Conservation (phyloP, 2,888 invertebrate genomes). For the Stratiomys singularior region DNA sequence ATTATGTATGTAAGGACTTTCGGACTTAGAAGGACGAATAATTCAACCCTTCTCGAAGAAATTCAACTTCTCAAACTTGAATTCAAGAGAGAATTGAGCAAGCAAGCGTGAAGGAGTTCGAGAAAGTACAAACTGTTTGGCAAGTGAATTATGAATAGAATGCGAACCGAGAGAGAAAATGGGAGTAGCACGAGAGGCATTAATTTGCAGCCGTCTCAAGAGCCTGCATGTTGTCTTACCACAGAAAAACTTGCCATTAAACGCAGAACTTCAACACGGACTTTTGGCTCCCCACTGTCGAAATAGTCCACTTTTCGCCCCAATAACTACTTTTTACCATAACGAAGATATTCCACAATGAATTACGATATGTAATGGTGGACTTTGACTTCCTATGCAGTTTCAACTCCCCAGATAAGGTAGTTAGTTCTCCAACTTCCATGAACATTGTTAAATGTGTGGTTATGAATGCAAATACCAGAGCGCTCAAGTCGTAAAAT, state of each 20-base stretch:
- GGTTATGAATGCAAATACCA: no score
- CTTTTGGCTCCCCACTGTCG: conserved; percentile 35
- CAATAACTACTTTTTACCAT: conserved; percentile 30
- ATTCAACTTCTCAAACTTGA: conserved; percentile 21
- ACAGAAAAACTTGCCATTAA: conserved; percentile 47
- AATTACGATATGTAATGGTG: conserved; percentile 37
- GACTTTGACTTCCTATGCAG: background rate
- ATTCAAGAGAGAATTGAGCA: background rate
- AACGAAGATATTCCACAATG: conserved; percentile 28
- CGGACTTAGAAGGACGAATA: conserved; percentile 25
- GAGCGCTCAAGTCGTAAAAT: no score
- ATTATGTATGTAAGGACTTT: conserved; percentile 37
- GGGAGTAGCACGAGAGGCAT: conserved; percentile 18
- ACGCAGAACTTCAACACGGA: conserved; percentile 44
- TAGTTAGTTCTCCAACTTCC: no score
- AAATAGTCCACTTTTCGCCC: conserved; percentile 32
- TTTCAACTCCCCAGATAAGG: background rate
- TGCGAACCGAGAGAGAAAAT: background rate
- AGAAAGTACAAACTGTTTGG: background rate
- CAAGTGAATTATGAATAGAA: background rate
- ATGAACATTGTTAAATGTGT: no score
- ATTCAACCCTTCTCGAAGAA: conserved; percentile 36
- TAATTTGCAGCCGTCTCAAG: conserved; percentile 48
- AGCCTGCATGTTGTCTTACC: conserved; percentile 37
- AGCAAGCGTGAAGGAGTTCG: conserved; percentile 35